Percentiles rank a stretch among this genome's conserved stretches.
These are phyloP conservation scores for Drosophila planitibia DNA, from an alignment of 2,888 invertebrate genomes.

Conservation along the genomic window DNA sequence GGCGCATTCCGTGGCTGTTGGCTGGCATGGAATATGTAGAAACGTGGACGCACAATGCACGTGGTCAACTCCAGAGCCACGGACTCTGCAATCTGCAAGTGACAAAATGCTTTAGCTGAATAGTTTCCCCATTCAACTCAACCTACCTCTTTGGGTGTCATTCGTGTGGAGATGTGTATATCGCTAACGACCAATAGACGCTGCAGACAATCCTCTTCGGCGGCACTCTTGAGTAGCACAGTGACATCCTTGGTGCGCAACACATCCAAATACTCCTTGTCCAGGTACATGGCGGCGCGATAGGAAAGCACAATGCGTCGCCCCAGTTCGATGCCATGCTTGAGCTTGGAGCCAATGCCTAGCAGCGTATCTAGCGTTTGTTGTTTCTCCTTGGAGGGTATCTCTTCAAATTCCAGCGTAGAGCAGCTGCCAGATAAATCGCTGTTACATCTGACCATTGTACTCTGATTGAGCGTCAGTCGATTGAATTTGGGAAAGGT, in stretches of 20 bases:
- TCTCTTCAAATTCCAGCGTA: slow-evolving; percentile 84
- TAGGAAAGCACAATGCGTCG: slow-evolving; percentile 87
- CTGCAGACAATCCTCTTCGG: slow-evolving; percentile 86
- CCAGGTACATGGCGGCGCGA: slow-evolving; percentile 87
- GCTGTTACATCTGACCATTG: slow-evolving; percentile 55
- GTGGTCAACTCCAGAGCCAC: slow-evolving; percentile 87
- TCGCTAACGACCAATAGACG: slow-evolving; percentile 88
- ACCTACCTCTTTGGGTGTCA: slow-evolving; percentile 86
- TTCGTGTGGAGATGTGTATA: slow-evolving; percentile 87
- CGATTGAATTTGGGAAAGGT: slow-evolving; percentile 85
- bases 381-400: slow-evolving; percentile 83
- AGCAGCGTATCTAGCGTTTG: slow-evolving; percentile 85
- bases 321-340: slow-evolving; percentile 86
- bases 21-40: slow-evolving; percentile 83
- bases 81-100: slow-evolving; percentile 86
- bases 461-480: slow-evolving; percentile 84
- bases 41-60: slow-evolving; percentile 85
- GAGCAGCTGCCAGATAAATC: slow-evolving; percentile 81
- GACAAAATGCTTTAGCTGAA: not conserved
- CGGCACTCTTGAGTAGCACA: slow-evolving; percentile 86
- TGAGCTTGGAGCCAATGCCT: slow-evolving; percentile 86
- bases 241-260: slow-evolving; percentile 86
- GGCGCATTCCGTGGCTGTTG: slow-evolving; percentile 76
- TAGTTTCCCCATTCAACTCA: not conserved
- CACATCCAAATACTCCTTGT: slow-evolving; percentile 87